A percentile compares a stretch with the other conserved stretches of the same genome.
phyloP scores from a whole-genome alignment of 2,888 invertebrate genomes.

The Erebia ligea region DNA sequence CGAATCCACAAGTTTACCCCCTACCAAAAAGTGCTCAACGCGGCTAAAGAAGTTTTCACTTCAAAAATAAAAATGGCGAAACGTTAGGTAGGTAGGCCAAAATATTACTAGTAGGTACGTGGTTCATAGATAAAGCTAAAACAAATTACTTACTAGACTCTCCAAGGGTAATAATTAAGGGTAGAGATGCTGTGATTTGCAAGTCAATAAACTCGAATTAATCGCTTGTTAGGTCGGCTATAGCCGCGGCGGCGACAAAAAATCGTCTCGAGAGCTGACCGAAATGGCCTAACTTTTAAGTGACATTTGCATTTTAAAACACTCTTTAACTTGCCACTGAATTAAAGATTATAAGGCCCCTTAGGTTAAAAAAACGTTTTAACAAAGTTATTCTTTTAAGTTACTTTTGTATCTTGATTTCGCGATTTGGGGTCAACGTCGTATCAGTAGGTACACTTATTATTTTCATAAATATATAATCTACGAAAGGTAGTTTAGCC shows the following conservation, averaged over 20 bases:
- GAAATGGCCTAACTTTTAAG: constrained; percentile 16
- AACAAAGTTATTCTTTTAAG: background rate
- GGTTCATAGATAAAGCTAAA: too few relatives aligned
- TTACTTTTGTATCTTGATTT: constrained; percentile 8
- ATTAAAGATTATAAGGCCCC: constrained; percentile 20
- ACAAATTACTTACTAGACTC: too few relatives aligned
- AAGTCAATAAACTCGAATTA: constrained; percentile 1
- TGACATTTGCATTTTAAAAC: constrained; percentile 19
- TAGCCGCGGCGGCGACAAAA: constrained; percentile 1
- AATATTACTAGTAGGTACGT: too few relatives aligned
- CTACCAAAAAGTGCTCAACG: too few relatives aligned
- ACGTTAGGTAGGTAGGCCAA: too few relatives aligned
- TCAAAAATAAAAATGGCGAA: too few relatives aligned
- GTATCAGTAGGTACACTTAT: too few relatives aligned
- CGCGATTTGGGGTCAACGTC: background rate
- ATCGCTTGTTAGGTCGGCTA: constrained; percentile 4
- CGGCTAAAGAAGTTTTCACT: too few relatives aligned
- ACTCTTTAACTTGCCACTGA: constrained; percentile 18
- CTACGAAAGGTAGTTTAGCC: too few relatives aligned
- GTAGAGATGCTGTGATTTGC: background rate
- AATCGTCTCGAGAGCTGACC: constrained; percentile 5
- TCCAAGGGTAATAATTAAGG: background rate
- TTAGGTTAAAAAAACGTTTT: constrained; percentile 1
- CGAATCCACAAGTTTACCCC: too few relatives aligned
- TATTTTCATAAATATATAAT: background rate